Evolutionary conservation across 2,797 vertebrate genomes (phyloP), one percentile per base, ranked within the genome.

Genomic region (Silurus aristotelis): DNA sequence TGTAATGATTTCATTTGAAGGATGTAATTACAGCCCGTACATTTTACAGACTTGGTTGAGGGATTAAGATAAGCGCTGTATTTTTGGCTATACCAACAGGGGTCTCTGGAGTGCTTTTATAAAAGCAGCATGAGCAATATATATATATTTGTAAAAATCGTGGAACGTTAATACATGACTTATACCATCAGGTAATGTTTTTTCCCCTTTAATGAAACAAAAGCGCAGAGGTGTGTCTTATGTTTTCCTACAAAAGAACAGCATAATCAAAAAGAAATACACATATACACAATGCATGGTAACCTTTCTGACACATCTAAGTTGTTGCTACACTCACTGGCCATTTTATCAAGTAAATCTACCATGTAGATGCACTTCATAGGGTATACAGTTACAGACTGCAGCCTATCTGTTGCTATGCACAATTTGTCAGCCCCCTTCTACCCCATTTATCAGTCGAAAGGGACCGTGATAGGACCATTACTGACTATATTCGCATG

Each of bases 41-140:
- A 15, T 78, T 60, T 63, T 78, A 63, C 31, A 61, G 38, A 78
- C 31, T 19, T 46, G 58, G 58, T 78, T 78, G 31, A 43, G 13
- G 38, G 76, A 78, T 78, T 78, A 46, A 63, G 76, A 78, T 78
- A 78, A 78, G 75, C 20, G 43, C 56, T 61, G 31, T n/a, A 15
- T 61, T 61, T 61, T 78, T 61, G 12, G 22, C 10, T 61, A 61
- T n/a, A 61, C 58, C 58, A 78, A 8, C 43, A 78, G 76, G 58
- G 58, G 76, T 61, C 76, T 78, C 76, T 61, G 58, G 61, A 78
- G 58, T 46, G 20, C 76, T 78, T 61, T 43, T 61, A 43, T 15
- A 78, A 58, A 63, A 63, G 31, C 58, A 15, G 76, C 52, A 78
- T 43, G 31, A 46, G 6, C 58, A 43, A 58, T 19, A 17, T 14